Base-by-base conservation (phyloP, 1,140 invertebrate genomes). In the Anadara kagoshimensis region DNA sequence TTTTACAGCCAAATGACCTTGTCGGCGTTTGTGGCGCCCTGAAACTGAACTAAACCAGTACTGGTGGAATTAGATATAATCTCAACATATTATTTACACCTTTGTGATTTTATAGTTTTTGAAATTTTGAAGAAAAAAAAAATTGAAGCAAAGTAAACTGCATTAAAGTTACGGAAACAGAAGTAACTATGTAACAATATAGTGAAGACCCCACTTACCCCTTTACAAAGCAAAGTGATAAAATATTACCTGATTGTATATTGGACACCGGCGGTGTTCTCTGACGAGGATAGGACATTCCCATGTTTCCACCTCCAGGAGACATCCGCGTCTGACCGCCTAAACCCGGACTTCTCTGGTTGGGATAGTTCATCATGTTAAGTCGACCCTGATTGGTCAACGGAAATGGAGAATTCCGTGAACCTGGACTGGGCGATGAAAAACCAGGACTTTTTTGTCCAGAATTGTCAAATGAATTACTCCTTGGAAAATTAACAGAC, bases 401-500 rank as follows among this genome's bases (percentile, higher is more conserved):
- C 61, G 76, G 79, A 68, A 74, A 79, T 41, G 75, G 69, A 12
- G 65, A 71, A 68, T 67, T 75, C 45, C 69, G 69, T 26, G 71
- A 43, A 29, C 59, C 73, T 1, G 79, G 76, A 51, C 82, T 82
- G 4, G 79, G 83, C 7, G 7, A 2, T 1, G 75, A 63, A 73
- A 78, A 85, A 2, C 83, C 65, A 7, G 83, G 84, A 47, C 79
- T 83, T 63, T 83, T 83, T 66, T 83, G 85, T 12, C 78, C 85
- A 14, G 75, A 72, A 29, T 24, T 62, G n/a, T 77, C 75, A 64
- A 81, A 79, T 54, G 75, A 77, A 18, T 56, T 68, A 51, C 69
- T 68, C 24, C 70, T 56, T 26, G 58, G 69, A 69, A 77, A 77
- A 26, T 73, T 77, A 7, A 66, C 26, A 24, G 64, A 45, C 24